Conservation (phyloP, 2,888 invertebrate genomes). For the Pemphredon lugubris region DNA sequence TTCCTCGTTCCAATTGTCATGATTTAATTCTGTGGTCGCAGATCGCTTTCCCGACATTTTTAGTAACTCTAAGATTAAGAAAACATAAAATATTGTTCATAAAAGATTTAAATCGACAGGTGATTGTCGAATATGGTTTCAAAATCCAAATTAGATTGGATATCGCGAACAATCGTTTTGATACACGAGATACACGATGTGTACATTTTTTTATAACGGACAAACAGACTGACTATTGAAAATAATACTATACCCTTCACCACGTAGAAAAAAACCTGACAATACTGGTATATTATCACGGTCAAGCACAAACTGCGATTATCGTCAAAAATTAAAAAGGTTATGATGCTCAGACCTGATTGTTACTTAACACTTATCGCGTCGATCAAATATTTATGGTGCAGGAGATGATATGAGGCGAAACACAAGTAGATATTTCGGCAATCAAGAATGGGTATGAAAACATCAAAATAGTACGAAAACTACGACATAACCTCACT, state of each 20-base stretch:
- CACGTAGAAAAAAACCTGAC: background rate
- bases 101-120: background rate
- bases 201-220: no score
- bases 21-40: conserved; percentile 89
- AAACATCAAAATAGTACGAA: conserved; percentile 1
- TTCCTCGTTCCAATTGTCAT: conserved; percentile 93
- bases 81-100: background rate
- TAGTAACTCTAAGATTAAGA: conserved; percentile 18
- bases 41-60: conserved; percentile 88
- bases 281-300: no score
- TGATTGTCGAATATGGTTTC: background rate
- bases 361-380: no score
- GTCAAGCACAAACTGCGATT: background rate
- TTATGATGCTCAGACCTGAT: no score
- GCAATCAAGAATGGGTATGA: no score
- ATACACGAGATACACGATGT: no score
- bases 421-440: no score
- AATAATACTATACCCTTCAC: background rate
- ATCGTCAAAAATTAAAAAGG: background rate
- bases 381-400: no score
- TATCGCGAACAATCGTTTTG: no score
- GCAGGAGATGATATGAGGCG: no score
- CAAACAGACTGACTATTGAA: background rate
- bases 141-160: background rate
- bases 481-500: conserved; percentile 37